These are phyloP conservation scores for Sinohyriopsis cumingii DNA, from an alignment of 2,888 invertebrate genomes.

Conservation along the genomic window DNA sequence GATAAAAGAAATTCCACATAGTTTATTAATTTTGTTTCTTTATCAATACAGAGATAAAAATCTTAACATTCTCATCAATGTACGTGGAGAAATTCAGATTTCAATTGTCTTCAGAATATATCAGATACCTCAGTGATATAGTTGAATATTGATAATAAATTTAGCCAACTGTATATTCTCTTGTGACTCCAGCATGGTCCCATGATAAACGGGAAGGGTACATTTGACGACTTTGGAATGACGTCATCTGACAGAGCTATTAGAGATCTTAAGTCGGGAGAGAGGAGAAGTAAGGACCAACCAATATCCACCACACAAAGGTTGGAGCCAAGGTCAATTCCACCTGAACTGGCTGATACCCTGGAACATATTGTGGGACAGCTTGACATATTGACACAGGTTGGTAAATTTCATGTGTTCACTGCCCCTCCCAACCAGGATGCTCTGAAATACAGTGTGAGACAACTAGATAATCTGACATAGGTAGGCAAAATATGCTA, in stretches of 20 bases:
- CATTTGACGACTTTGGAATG: slow-evolving; percentile 19
- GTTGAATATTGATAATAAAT: neutral
- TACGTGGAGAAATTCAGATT: too few relatives aligned
- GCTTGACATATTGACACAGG: slow-evolving; percentile 72
- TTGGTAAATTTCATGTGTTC: slow-evolving; percentile 29
- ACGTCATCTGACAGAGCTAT: slow-evolving; percentile 24
- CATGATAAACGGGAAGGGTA: too few relatives aligned
- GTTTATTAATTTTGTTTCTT: too few relatives aligned
- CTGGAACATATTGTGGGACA: slow-evolving; percentile 72
- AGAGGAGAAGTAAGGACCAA: slow-evolving; percentile 18
- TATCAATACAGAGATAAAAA: too few relatives aligned
- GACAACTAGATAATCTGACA: too few relatives aligned
- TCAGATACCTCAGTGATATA: neutral
- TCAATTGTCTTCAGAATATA: neutral
- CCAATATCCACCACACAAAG: slow-evolving; percentile 54
- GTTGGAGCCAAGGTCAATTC: slow-evolving; percentile 54
- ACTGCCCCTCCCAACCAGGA: too few relatives aligned
- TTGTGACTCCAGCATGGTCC: neutral
- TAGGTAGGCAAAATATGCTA: neutral
- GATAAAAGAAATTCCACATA: too few relatives aligned
- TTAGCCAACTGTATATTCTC: neutral
- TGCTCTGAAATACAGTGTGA: neutral
- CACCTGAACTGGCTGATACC: slow-evolving; percentile 63
- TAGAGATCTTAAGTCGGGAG: slow-evolving; percentile 7
- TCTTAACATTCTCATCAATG: too few relatives aligned